Conservation (phyloP, 2,888 invertebrate species). For the Drosophila maculinotata region DNA sequence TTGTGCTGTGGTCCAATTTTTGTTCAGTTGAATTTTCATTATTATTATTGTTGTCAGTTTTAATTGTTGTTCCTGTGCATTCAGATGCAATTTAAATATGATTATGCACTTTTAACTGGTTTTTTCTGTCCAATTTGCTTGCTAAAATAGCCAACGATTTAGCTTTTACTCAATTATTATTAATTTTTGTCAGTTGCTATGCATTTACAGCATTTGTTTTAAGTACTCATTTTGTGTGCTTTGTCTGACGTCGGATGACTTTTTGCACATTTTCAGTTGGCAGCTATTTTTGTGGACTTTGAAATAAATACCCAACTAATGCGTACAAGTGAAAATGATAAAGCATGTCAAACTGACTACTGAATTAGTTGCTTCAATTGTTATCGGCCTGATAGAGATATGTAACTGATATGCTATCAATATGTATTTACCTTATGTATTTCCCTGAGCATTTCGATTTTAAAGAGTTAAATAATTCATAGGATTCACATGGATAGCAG, state of each 20-base stretch:
- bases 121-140: not conserved
- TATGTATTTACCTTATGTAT: not conserved
- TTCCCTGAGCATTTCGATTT: no score
- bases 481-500: no score
- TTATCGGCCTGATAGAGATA: not conserved
- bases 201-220: not conserved
- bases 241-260: no score
- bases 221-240: no score
- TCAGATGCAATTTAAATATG: conserved; percentile 16
- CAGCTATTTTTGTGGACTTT: not conserved
- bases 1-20: conserved; percentile 11
- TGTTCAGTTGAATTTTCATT: conserved; percentile 37
- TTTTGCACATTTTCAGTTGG: not conserved
- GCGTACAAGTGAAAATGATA: no score
- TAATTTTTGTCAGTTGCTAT: conserved; percentile 15
- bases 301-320: no score
- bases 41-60: conserved; percentile 40
- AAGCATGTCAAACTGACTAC: no score
- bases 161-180: conserved; percentile 17
- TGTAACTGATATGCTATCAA: not conserved
- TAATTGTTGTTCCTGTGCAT: conserved; percentile 26
- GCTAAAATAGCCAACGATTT: conserved; percentile 4
- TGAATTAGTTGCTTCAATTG: no score
- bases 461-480: no score
- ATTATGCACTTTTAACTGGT: conserved; percentile 5